Evolutionary conservation across 2,888 invertebrate species (phyloP).

Genomic region (Operophtera brumata): DNA sequence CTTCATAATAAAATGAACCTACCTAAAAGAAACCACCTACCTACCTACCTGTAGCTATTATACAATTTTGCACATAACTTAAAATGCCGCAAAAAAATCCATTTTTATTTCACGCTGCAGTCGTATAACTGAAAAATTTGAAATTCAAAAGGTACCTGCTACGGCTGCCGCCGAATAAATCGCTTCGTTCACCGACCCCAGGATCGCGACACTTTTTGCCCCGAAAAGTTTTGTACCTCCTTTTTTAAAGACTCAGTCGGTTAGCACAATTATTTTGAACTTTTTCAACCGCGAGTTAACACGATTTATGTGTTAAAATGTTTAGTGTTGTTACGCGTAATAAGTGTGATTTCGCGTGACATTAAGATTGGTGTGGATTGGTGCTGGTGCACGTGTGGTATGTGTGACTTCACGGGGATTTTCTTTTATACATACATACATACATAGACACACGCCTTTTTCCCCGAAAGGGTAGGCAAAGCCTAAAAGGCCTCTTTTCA

Average conservation of each 20-base stretch:
- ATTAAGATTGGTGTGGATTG: conserved; percentile 18
- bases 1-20: too few species aligned
- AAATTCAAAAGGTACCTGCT: conserved; percentile 64
- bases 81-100: conserved; percentile 30
- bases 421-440: conserved; percentile 1
- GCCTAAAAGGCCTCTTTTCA: too few species aligned
- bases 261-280: conserved; percentile 74
- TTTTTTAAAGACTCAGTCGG: conserved; percentile 49
- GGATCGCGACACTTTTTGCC: conserved; percentile 70
- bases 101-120: conserved; percentile 62
- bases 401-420: conserved; percentile 1
- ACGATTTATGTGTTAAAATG: conserved; percentile 63
- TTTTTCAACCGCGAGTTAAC: conserved; percentile 65
- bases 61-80: not conserved
- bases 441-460: too few species aligned
- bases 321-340: conserved; percentile 45
- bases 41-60: not conserved
- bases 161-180: conserved; percentile 61
- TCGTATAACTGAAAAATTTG: conserved; percentile 73
- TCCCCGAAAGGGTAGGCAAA: too few species aligned
- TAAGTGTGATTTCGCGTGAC: conserved; percentile 29
- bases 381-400: not conserved
- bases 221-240: conserved; percentile 63
- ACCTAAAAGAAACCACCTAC: too few species aligned
- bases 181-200: conserved; percentile 61